Percentiles rank a stretch among this genome's conserved stretches.
Conservation (phyloP, 2,113 vertebrate species). For the Tautogolabrus adspersus region DNA sequence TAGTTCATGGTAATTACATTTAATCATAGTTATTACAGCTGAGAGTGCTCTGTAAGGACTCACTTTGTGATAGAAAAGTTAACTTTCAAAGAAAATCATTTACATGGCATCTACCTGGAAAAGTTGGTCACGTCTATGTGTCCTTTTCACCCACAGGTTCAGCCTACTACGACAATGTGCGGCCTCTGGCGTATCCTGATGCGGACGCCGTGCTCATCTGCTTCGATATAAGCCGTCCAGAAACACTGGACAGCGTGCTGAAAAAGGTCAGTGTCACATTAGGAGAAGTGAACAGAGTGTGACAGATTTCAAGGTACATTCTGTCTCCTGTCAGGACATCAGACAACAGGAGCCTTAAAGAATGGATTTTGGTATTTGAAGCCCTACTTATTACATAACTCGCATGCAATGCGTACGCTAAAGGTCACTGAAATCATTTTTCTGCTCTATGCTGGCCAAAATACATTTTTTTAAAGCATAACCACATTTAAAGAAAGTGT, state of each 20-base stretch:
- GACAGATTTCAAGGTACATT: not conserved
- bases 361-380: not conserved
- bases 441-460: not conserved
- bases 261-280: constrained; percentile 78
- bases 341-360: not conserved
- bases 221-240: constrained; percentile 81
- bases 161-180: constrained; percentile 81
- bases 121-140: constrained; percentile 20
- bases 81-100: constrained; percentile 26
- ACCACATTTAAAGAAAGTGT: not conserved
- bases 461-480: not conserved
- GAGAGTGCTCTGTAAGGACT: constrained; percentile 50
- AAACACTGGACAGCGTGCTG: constrained; percentile 78
- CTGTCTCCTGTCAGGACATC: not conserved
- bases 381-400: not conserved
- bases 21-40: constrained; percentile 61
- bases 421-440: not conserved
- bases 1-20: constrained; percentile 52
- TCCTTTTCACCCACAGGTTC: constrained; percentile 63
- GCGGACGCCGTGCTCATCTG: constrained; percentile 81
- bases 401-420: not conserved
- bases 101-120: constrained; percentile 24
- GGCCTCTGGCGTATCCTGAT: constrained; percentile 78
- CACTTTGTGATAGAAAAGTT: constrained; percentile 29
- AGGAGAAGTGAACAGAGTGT: constrained; percentile 2